Evolutionary conservation across 2,113 vertebrate species (phyloP).

Genomic region (Mirounga angustirostris): DNA sequence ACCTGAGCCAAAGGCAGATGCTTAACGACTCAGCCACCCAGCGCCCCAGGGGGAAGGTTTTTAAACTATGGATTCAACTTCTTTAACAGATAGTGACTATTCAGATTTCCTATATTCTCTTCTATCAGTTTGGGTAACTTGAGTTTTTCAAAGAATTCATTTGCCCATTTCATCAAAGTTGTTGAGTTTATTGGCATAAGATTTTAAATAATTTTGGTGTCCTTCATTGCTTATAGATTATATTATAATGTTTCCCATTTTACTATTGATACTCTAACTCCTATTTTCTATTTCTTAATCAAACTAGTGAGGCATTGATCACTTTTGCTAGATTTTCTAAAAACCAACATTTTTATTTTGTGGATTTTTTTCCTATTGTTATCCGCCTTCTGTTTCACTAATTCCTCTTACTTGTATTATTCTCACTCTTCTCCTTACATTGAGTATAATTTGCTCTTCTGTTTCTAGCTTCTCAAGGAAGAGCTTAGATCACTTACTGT

Average conservation of each 20-base stretch:
- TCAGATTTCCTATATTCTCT: not conserved
- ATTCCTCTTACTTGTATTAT: not conserved
- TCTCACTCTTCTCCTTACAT: not conserved
- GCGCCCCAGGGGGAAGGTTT: not conserved
- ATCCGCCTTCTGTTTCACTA: not conserved
- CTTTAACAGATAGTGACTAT: not conserved
- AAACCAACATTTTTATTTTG: not conserved
- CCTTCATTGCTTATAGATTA: not conserved
- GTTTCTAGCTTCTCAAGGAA: not conserved
- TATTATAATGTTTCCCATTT: not conserved
- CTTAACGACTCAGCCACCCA: too few species aligned
- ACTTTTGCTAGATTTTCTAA: not conserved
- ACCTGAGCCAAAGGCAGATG: too few species aligned
- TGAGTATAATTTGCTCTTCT: not conserved
- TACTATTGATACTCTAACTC: not conserved
- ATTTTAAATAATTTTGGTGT: not conserved
- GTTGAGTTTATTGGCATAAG: not conserved
- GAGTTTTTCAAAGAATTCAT: not conserved
- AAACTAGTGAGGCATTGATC: not conserved
- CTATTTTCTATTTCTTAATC: not conserved
- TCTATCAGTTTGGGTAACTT: not conserved
- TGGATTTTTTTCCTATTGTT: not conserved
- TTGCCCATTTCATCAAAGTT: not conserved
- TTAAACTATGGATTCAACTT: not conserved
- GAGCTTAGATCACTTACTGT: not conserved